Evolutionary conservation across 2,113 vertebrate species (phyloP).

Genomic region (Mungos mungo): DNA sequence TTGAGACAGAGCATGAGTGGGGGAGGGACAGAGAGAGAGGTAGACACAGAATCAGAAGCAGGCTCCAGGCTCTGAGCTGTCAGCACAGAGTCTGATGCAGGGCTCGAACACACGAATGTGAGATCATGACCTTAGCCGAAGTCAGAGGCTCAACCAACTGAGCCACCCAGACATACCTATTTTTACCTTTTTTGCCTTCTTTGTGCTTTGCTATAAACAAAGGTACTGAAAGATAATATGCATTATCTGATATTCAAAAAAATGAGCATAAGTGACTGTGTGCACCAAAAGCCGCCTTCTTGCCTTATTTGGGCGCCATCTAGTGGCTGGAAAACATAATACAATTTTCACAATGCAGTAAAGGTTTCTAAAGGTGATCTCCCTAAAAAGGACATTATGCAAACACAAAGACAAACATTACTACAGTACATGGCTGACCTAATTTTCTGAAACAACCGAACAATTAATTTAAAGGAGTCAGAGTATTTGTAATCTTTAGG

Average conservation of each 20-base stretch:
- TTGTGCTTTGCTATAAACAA: not conserved
- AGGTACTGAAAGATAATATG: not conserved
- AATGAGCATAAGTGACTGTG: not conserved
- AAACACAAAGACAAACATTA: not conserved
- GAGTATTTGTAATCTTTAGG: not conserved
- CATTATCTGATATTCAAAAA: not conserved
- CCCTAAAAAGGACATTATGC: not conserved
- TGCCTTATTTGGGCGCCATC: conserved; percentile 84
- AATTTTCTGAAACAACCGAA: conserved; percentile 30
- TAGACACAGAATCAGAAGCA: too few relatives aligned
- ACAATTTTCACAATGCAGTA: not conserved
- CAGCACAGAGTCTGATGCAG: too few relatives aligned
- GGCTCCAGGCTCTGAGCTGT: too few relatives aligned
- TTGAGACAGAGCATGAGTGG: too few relatives aligned
- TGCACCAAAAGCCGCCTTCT: conserved; percentile 54
- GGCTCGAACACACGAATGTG: too few relatives aligned
- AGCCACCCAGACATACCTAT: too few relatives aligned
- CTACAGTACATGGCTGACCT: not conserved
- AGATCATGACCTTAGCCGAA: too few relatives aligned
- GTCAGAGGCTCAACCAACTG: too few relatives aligned
- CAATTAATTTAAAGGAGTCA: not conserved
- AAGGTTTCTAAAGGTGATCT: not conserved
- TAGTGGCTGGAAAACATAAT: conserved; percentile 78
- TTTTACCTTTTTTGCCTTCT: not conserved
- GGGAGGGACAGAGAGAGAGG: too few relatives aligned